Conservation (phyloP, 2,113 vertebrate genomes). For the Pelodiscus sinensis region DNA sequence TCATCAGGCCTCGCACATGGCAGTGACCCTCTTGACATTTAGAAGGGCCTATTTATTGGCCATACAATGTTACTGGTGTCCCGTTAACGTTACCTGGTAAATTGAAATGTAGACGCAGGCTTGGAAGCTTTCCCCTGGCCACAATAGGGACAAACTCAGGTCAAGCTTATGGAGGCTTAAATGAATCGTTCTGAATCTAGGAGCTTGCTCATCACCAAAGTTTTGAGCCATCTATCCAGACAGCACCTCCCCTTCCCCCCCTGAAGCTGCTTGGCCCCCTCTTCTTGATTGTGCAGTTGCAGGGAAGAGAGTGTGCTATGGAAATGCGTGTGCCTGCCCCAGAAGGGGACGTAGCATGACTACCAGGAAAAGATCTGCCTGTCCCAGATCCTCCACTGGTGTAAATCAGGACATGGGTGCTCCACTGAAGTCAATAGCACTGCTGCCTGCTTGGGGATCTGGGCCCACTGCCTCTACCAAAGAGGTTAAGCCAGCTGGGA, state of each 20-base stretch:
- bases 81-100: not conserved
- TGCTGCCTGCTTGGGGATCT: not conserved
- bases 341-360: not conserved
- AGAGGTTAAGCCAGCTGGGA: not conserved
- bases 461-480: not conserved
- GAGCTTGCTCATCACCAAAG: not conserved
- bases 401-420: not conserved
- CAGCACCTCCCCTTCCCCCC: not conserved
- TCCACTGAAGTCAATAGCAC: not conserved
- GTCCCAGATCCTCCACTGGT: not conserved
- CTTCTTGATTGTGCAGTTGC: not conserved
- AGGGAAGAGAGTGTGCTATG: not conserved
- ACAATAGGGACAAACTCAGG: no score
- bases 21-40: not conserved
- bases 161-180: no score
- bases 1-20: not conserved
- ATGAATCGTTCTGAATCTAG: not conserved
- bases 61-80: not conserved
- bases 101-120: no score
- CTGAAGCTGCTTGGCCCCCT: not conserved
- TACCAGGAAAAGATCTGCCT: not conserved
- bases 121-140: no score
- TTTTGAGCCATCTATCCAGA: no score
- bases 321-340: not conserved
- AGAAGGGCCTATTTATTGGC: not conserved